Conservation (phyloP, 2,113 vertebrate species). For the Melanerpes formicivorus region DNA sequence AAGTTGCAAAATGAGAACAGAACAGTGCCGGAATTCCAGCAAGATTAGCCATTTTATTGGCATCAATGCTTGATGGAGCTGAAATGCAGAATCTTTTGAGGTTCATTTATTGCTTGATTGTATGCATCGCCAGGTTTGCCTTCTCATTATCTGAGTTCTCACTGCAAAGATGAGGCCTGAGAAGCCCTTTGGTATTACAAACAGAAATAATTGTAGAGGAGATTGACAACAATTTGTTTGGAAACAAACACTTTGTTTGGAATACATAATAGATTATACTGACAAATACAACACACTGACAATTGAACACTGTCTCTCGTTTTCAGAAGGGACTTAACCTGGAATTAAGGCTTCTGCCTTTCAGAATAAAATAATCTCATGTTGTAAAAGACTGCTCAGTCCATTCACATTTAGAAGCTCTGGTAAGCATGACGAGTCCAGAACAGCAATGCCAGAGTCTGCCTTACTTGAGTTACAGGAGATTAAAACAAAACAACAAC, state of each 20-base stretch:
- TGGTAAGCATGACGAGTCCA: neutral
- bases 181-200: slow-evolving; percentile 58
- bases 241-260: slow-evolving; percentile 38
- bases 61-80: slow-evolving; percentile 25
- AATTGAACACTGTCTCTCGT: neutral
- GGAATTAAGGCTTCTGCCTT: slow-evolving; percentile 8
- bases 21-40: slow-evolving; percentile 10
- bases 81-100: slow-evolving; percentile 51
- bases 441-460: neutral
- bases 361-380: neutral
- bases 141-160: slow-evolving; percentile 54
- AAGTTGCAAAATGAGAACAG: slow-evolving; percentile 2
- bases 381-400: neutral
- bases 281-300: neutral
- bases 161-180: slow-evolving; percentile 40
- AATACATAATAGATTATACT: slow-evolving; percentile 17
- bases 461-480: neutral
- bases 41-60: slow-evolving; percentile 42
- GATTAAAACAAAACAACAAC: neutral
- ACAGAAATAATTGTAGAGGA: slow-evolving; percentile 38
- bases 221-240: slow-evolving; percentile 12
- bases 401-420: neutral
- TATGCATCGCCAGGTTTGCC: neutral
- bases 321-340: neutral
- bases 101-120: slow-evolving; percentile 63